Percentiles rank a stretch among this genome's conserved stretches.
These are phyloP conservation scores for Heterotis niloticus DNA, from an alignment of 2,113 vertebrate genomes.

Conservation along the genomic window DNA sequence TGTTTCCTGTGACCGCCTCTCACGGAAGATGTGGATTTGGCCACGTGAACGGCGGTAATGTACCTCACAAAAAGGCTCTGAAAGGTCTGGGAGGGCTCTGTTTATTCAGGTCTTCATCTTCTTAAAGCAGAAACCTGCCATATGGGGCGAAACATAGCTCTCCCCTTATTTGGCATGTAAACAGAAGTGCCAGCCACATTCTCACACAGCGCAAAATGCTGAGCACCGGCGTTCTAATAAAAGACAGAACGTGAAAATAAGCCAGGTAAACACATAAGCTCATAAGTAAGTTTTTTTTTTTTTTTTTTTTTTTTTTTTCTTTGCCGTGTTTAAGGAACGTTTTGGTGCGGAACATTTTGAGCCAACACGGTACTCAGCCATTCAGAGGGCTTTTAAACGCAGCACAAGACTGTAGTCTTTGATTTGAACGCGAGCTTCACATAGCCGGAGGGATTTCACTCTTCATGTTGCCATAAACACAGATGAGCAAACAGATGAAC, in stretches of 20 bases:
- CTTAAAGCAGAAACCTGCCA: slow-evolving; percentile 22
- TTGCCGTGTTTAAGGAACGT: not conserved
- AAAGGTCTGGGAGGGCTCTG: slow-evolving; percentile 8
- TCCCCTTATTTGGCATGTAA: slow-evolving; percentile 14
- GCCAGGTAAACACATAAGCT: not conserved
- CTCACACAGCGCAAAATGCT: slow-evolving; percentile 12
- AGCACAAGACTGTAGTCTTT: not conserved
- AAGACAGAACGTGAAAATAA: not conserved
- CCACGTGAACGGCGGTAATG: slow-evolving; percentile 15
- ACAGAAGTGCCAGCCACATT: slow-evolving; percentile 6
- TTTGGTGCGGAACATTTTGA: not conserved
- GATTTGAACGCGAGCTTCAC: not conserved
- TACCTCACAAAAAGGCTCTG: not conserved
- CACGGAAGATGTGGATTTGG: slow-evolving; percentile 17
- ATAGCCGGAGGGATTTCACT: not conserved
- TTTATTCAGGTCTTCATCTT: slow-evolving; percentile 21
- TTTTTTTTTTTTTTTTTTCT: not conserved
- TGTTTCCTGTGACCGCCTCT: slow-evolving; percentile 6
- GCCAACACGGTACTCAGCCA: not conserved
- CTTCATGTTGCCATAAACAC: not conserved
- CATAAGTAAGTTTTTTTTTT: not conserved
- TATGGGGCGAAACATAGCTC: not conserved
- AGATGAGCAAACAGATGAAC: not conserved
- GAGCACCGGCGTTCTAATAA: not conserved
- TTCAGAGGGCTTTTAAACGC: not conserved